These are phyloP conservation scores for Blennius ocellaris DNA, from an alignment of 2,113 vertebrate species.

Conservation along the genomic window DNA sequence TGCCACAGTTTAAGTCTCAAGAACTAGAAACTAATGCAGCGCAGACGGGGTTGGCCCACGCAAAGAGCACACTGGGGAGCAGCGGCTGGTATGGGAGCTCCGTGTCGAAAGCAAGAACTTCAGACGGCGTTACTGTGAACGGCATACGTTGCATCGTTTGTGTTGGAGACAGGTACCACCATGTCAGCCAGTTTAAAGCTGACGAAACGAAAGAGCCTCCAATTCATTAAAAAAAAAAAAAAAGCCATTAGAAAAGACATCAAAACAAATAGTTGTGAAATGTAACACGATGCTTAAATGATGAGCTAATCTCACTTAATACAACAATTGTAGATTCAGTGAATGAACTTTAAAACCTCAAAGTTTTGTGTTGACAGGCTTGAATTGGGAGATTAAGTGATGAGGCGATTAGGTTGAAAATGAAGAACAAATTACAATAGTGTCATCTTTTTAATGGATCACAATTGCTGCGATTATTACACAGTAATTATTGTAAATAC, in stretches of 20 bases:
- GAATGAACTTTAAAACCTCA: conserved; percentile 1
- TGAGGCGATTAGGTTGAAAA: conserved; percentile 49
- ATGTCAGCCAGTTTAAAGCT: background rate
- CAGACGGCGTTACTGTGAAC: conserved; percentile 20
- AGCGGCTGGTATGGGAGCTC: conserved; percentile 28
- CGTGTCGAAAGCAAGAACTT: conserved; percentile 12
- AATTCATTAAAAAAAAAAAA: conserved; percentile 21
- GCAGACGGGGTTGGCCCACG: conserved; percentile 51
- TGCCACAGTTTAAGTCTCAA: conserved; percentile 74
- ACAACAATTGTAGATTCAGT: conserved; percentile 15
- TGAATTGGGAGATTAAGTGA: conserved; percentile 38
- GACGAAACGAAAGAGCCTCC: background rate
- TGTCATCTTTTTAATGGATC: conserved; percentile 50
- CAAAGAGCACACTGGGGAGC: conserved; percentile 60
- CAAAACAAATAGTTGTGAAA: conserved; percentile 43
- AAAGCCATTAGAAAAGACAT: conserved; percentile 35
- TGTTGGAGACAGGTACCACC: conserved; percentile 4
- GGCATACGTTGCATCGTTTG: conserved; percentile 4
- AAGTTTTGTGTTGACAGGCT: conserved; percentile 23
- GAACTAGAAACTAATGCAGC: conserved; percentile 65
- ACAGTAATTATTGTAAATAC: conserved; percentile 65
- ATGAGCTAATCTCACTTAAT: conserved; percentile 21
- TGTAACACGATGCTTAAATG: conserved; percentile 41
- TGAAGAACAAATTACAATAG: conserved; percentile 54
- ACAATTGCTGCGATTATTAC: conserved; percentile 58